Evolutionary conservation across 2,888 invertebrate genomes (phyloP).

Genomic region (Notodonta dromedarius): DNA sequence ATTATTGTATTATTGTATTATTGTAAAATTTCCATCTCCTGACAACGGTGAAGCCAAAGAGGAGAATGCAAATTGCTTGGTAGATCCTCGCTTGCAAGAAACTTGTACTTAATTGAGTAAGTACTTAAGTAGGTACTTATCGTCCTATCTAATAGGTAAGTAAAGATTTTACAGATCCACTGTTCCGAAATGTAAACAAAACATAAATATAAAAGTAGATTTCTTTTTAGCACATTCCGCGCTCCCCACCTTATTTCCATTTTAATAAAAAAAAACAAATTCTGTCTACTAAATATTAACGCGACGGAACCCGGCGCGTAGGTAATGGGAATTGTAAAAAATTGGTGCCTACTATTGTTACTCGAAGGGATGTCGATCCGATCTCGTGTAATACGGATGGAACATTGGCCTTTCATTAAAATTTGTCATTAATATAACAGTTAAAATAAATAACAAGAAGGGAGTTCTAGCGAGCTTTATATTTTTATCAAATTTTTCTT

Average conservation of each 20-base stretch:
- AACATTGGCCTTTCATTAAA: neutral
- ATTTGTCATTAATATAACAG: no score
- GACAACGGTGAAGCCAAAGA: no score
- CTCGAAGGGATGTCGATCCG: slow-evolving; percentile 11
- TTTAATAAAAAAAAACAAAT: slow-evolving; percentile 30
- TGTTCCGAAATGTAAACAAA: neutral
- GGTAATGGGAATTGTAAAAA: slow-evolving; percentile 29
- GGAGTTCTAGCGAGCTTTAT: no score
- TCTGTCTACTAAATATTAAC: slow-evolving; percentile 30
- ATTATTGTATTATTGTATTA: no score
- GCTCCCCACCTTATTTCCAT: slow-evolving; percentile 23
- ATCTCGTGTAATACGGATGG: neutral
- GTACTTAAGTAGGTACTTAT: no score
- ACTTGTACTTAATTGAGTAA: no score
- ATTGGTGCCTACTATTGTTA: slow-evolving; percentile 20
- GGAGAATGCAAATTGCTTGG: no score
- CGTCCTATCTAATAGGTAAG: no score
- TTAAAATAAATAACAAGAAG: no score
- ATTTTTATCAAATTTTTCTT: no score
- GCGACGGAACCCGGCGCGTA: slow-evolving; percentile 14
- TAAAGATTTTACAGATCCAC: neutral
- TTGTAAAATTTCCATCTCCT: no score
- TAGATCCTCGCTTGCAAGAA: no score
- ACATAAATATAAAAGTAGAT: neutral
- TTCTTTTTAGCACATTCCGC: slow-evolving; percentile 11